A percentile compares a stretch with the other conserved stretches of the same genome.
These are phyloP conservation scores for Eciton burchellii DNA, from an alignment of 1,140 invertebrate genomes.

Conservation along the genomic window DNA sequence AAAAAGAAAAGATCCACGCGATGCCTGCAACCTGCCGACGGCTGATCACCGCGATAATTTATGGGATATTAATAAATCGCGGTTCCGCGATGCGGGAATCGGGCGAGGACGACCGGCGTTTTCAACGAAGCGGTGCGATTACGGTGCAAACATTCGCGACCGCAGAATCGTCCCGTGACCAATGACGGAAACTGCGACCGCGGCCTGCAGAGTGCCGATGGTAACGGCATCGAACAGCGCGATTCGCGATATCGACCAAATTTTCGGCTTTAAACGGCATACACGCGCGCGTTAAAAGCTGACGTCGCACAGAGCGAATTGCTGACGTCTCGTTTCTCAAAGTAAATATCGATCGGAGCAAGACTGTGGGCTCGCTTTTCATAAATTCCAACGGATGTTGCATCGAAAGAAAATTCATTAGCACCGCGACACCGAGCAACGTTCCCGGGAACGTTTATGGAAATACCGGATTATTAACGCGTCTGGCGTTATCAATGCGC, in stretches of 20 bases:
- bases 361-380: not conserved
- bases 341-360: conserved; percentile 47
- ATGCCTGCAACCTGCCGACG: not conserved
- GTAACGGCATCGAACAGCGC: conserved; percentile 35
- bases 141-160: conserved; percentile 52
- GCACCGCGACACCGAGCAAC: no score
- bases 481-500: not conserved
- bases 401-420: no score
- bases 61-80: conserved; percentile 32
- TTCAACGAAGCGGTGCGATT: conserved; percentile 29
- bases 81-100: not conserved
- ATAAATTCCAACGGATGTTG: conserved; percentile 33
- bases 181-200: conserved; percentile 46
- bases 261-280: conserved; percentile 41
- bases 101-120: not conserved
- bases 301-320: conserved; percentile 7
- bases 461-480: conserved; percentile 19
- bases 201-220: conserved; percentile 24
- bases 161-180: conserved; percentile 53
- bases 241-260: conserved; percentile 52
- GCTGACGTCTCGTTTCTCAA: conserved; percentile 39
- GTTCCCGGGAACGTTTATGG: not conserved
- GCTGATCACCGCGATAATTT: conserved; percentile 15
- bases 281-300: conserved; percentile 23
- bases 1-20: not conserved